Conservation (phyloP, 2,113 vertebrate genomes). For the Climacteris rufus region DNA sequence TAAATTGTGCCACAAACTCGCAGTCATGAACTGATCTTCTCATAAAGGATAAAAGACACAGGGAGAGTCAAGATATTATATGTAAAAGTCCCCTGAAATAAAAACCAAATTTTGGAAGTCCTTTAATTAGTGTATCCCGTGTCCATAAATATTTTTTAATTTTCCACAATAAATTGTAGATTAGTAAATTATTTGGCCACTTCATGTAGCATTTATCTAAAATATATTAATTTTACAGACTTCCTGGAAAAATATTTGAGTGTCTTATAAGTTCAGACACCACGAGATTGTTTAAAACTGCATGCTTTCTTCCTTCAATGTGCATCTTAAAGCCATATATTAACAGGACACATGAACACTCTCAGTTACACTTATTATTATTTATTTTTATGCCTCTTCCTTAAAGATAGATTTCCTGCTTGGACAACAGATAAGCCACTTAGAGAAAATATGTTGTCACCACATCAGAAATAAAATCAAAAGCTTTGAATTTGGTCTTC, state of each 20-base stretch:
- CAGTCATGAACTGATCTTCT: not conserved
- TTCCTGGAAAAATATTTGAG: not conserved
- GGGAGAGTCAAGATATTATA: not conserved
- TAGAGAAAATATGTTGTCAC: not conserved
- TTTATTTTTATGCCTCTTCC: not conserved
- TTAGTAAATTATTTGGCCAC: not conserved
- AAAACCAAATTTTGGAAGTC: not conserved
- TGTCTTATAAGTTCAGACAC: not conserved
- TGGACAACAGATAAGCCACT: not conserved
- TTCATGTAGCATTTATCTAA: not conserved
- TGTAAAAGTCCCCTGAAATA: not conserved
- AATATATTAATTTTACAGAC: not conserved
- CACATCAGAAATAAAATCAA: not conserved
- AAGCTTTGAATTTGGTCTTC: constrained; percentile 9
- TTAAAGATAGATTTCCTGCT: not conserved
- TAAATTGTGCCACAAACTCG: not conserved
- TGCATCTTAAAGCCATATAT: not conserved
- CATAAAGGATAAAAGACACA: not conserved
- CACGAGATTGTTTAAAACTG: not conserved
- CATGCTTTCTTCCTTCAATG: not conserved
- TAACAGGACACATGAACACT: not conserved
- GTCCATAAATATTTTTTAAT: not conserved
- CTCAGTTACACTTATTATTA: not conserved
- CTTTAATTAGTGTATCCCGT: not conserved
- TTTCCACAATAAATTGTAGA: not conserved